phyloP scores from a whole-genome alignment of 2,888 invertebrate species.

The Stenchaetothrips biformis region DNA sequence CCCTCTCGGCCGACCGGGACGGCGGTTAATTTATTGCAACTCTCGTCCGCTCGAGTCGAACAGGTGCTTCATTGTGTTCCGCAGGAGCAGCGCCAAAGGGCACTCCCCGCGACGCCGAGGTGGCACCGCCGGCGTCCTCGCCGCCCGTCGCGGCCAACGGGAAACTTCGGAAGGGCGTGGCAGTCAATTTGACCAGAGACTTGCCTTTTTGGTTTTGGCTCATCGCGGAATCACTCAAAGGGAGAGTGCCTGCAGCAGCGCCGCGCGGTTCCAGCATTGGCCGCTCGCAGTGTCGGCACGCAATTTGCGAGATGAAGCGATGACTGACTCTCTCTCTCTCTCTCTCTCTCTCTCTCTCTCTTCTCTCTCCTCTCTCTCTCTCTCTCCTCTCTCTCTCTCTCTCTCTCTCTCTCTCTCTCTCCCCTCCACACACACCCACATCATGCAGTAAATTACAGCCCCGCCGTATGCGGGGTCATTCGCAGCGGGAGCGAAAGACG shows the following conservation, averaged over 20 bases:
- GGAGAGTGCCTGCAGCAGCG: too few relatives aligned
- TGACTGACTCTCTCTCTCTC: background rate
- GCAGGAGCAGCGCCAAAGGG: too few relatives aligned
- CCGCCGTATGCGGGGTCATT: too few relatives aligned
- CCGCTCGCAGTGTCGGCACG: background rate
- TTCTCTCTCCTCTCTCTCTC: background rate
- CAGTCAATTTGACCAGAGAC: too few relatives aligned
- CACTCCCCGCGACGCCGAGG: too few relatives aligned
- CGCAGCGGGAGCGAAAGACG: too few relatives aligned
- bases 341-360: constrained; percentile 3
- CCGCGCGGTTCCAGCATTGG: background rate
- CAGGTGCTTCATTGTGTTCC: background rate
- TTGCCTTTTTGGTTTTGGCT: too few relatives aligned
- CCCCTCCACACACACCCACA: background rate
- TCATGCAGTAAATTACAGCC: too few relatives aligned
- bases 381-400: background rate
- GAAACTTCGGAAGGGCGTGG: too few relatives aligned
- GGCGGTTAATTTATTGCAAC: background rate
- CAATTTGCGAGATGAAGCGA: background rate
- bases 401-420: background rate
- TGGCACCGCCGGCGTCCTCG: too few relatives aligned
- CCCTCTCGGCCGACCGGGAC: background rate
- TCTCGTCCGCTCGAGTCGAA: background rate
- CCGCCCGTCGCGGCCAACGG: too few relatives aligned
- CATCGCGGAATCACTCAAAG: too few relatives aligned